These are phyloP conservation scores for Aphelocoma coerulescens DNA, from an alignment of 2,113 vertebrate species.

Conservation along the genomic window DNA sequence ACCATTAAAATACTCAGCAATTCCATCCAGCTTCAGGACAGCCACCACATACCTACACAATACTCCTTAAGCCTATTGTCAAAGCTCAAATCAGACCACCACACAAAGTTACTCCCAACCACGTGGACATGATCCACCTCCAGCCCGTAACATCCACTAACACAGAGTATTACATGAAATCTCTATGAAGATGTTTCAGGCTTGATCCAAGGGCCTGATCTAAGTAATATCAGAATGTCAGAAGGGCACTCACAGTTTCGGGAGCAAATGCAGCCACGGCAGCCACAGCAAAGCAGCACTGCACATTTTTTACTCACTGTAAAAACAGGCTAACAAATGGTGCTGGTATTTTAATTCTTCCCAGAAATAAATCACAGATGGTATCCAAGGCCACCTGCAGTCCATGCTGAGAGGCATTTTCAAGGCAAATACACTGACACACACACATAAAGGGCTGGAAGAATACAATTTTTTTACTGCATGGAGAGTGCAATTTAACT, in stretches of 20 bases:
- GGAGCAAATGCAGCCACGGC: background rate
- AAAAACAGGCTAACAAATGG: conserved; percentile 60
- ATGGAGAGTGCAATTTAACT: conserved; percentile 41
- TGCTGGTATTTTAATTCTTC: conserved; percentile 63
- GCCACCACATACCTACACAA: background rate
- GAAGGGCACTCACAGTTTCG: accelerated
- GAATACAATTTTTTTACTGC: conserved; percentile 34
- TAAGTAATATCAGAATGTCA: background rate
- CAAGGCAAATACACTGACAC: conserved; percentile 12
- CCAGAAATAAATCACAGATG: conserved; percentile 68
- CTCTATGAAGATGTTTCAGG: background rate
- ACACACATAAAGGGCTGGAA: conserved; percentile 10
- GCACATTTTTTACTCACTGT: conserved; percentile 21
- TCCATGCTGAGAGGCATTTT: conserved; percentile 45
- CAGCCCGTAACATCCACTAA: background rate
- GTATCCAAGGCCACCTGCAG: conserved; percentile 62
- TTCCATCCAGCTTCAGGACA: background rate
- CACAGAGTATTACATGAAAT: background rate
- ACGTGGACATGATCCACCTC: background rate
- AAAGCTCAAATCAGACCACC: accelerated
- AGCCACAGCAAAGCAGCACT: background rate
- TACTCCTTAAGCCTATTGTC: background rate
- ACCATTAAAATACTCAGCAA: background rate
- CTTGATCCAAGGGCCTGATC: background rate
- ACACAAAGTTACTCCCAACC: background rate